Conservation (phyloP, 1,140 invertebrate species). For the Zaprionus nigranus region DNA sequence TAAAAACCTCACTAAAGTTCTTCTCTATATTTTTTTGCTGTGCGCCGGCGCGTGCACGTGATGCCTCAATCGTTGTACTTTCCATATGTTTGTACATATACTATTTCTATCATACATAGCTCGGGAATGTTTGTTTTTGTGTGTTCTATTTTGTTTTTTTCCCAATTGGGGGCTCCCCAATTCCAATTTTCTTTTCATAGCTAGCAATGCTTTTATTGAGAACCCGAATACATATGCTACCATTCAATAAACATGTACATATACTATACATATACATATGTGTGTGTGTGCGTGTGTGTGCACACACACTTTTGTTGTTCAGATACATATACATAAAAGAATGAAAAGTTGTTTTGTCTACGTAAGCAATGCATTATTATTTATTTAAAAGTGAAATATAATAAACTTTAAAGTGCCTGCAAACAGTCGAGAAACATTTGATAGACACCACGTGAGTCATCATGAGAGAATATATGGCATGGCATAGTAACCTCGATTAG, state of each 20-base stretch:
- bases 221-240: not conserved
- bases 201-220: not conserved
- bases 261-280: conserved; percentile 9
- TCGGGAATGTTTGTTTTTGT: conserved; percentile 9
- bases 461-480: not conserved
- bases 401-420: not conserved
- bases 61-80: conserved; percentile 23
- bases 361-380: not conserved
- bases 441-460: not conserved
- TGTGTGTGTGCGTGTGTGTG: conserved; percentile 27
- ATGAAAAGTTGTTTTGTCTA: conserved; percentile 12
- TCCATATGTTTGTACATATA: conserved; percentile 36
- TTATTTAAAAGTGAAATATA: conserved; percentile 8
- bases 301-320: conserved; percentile 23
- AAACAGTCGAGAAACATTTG: not conserved
- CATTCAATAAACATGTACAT: not conserved
- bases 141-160: not conserved
- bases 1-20: not conserved
- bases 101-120: conserved; percentile 1
- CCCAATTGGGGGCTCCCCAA: not conserved
- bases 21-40: not conserved
- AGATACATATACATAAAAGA: not conserved
- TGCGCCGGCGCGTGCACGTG: conserved; percentile 11
- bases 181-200: conserved; percentile 2
- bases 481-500: not conserved